These are phyloP conservation scores for Mycteria americana DNA, from an alignment of 2,797 vertebrate genomes.

Conservation along the genomic window DNA sequence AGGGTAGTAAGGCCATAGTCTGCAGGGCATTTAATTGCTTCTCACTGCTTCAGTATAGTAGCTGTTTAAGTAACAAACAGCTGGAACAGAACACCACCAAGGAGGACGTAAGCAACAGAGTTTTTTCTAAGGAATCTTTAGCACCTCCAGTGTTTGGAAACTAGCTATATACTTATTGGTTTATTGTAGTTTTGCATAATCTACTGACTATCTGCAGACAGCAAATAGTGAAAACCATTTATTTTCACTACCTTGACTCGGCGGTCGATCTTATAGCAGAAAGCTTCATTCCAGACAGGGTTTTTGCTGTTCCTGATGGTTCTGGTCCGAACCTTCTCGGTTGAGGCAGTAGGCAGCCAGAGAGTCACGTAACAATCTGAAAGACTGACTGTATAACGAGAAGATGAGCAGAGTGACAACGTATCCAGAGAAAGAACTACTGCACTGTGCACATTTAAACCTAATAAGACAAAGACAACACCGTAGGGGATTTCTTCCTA, in stretches of 20 bases:
- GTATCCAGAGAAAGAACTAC: background rate
- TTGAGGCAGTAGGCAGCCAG: constrained; percentile 81
- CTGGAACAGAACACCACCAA: background rate
- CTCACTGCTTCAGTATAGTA: background rate
- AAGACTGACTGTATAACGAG: constrained; percentile 68
- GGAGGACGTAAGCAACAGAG: background rate
- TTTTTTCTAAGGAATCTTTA: background rate
- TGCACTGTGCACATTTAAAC: background rate
- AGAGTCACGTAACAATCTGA: constrained; percentile 84
- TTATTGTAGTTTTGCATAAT: background rate
- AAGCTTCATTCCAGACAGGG: constrained; percentile 86
- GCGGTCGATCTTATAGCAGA: constrained; percentile 78
- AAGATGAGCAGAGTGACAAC: background rate
- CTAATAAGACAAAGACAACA: background rate
- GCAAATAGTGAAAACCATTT: background rate
- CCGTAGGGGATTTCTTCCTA: background rate
- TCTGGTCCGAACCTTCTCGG: constrained; percentile 71
- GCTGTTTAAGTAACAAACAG: background rate
- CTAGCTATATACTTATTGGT: background rate
- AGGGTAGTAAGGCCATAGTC: background rate
- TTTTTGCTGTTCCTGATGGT: constrained; percentile 74
- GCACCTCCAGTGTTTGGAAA: background rate
- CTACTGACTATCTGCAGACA: background rate
- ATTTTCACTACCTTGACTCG: constrained; percentile 77
- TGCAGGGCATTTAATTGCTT: background rate